These are phyloP conservation scores for Narcine bancroftii DNA, from an alignment of 2,113 vertebrate genomes.

Conservation along the genomic window DNA sequence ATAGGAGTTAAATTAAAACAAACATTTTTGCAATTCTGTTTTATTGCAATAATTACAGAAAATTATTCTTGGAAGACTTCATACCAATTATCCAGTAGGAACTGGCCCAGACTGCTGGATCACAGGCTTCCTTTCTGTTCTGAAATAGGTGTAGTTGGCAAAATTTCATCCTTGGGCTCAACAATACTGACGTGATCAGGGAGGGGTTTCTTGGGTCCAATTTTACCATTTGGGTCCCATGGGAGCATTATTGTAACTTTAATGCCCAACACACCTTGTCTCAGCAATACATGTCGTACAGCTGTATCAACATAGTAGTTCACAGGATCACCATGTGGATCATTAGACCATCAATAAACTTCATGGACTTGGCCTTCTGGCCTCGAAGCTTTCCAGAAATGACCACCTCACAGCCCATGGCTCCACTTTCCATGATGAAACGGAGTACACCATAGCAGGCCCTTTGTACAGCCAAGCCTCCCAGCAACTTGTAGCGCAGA, in stretches of 20 bases:
- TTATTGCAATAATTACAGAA: constrained; percentile 61
- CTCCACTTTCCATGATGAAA: constrained; percentile 98
- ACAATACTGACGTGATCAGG: constrained; percentile 97
- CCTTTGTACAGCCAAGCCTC: constrained; percentile 91
- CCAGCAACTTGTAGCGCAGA: constrained; percentile 93
- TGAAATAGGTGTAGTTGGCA: constrained; percentile 90
- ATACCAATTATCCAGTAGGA: constrained; percentile 77
- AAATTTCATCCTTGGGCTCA: constrained; percentile 91
- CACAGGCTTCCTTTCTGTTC: constrained; percentile 90
- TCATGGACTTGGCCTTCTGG: constrained; percentile 98
- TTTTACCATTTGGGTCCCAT: constrained; percentile 97
- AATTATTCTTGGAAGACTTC: constrained; percentile 44
- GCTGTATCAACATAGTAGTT: constrained; percentile 98
- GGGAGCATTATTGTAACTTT: constrained; percentile 99
- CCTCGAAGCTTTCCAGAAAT: constrained; percentile 92
- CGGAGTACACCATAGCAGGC: constrained; percentile 94
- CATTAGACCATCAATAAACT: constrained; percentile 97
- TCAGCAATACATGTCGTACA: constrained; percentile 86
- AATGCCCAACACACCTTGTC: constrained; percentile 95
- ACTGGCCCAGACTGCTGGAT: constrained; percentile 83
- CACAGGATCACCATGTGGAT: constrained; percentile 96
- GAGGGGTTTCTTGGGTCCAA: constrained; percentile 96
- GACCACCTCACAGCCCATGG: constrained; percentile 92
- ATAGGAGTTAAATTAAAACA: background rate
- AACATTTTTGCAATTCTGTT: constrained; percentile 41